Conservation (phyloP, 30 jellyfish, hydroid and myxozoan species). For the Chrysaora quinquecirrha region DNA sequence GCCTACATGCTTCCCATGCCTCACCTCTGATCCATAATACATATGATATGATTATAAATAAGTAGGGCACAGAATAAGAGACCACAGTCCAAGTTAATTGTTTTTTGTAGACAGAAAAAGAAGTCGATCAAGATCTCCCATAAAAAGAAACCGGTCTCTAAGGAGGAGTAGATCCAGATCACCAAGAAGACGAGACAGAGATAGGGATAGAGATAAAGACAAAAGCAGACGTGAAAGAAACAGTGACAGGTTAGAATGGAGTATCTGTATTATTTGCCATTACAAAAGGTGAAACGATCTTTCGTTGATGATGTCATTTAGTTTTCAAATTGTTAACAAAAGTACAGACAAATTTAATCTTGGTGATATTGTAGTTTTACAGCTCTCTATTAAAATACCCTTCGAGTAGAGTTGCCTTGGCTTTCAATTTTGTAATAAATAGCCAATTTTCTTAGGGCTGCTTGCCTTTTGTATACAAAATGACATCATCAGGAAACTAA, state of each 20-base stretch:
- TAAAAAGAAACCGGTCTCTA: constrained; percentile 57
- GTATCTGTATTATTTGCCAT: neutral
- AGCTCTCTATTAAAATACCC: neutral
- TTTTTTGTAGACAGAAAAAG: constrained; percentile 30
- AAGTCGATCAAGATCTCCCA: constrained; percentile 62
- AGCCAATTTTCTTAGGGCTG: too few species aligned
- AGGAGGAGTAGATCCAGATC: constrained; percentile 89
- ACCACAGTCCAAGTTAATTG: too few species aligned
- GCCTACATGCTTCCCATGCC: neutral
- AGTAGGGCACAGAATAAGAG: neutral
- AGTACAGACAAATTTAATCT: neutral
- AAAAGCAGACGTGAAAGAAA: neutral
- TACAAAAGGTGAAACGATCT: neutral
- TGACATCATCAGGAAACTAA: too few species aligned
- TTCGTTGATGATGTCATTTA: neutral
- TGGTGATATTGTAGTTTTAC: too few species aligned
- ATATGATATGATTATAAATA: too few species aligned
- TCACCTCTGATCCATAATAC: too few species aligned
- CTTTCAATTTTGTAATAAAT: neutral
- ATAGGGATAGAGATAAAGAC: constrained; percentile 36
- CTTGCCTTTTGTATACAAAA: too few species aligned
- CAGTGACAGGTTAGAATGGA: constrained; percentile 28
- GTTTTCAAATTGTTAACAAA: too few species aligned
- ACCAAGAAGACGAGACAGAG: constrained; percentile 78
- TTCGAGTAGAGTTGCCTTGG: neutral